phyloP scores from a whole-genome alignment of 2,888 invertebrate genomes.

The Campopleginae sp. region DNA sequence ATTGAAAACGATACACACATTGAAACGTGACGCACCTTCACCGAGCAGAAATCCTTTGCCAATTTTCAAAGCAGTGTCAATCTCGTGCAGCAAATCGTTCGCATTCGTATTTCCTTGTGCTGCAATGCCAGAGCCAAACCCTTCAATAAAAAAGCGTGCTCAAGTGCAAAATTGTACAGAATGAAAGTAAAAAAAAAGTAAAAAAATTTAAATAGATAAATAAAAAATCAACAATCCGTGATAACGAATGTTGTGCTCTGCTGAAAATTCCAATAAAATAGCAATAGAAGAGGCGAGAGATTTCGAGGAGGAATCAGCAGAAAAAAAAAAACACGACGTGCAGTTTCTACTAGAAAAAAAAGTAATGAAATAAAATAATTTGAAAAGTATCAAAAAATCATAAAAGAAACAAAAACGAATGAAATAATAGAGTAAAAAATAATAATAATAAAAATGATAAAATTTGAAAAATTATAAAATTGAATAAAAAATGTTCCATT shows the following conservation, averaged over 20 bases:
- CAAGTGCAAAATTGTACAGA: conserved; percentile 64
- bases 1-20: conserved; percentile 39
- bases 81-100: conserved; percentile 87
- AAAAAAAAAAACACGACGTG: not conserved
- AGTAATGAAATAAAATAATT: too few species aligned
- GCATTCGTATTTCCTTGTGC: conserved; percentile 74
- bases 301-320: conserved; percentile 6
- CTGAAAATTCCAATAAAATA: conserved; percentile 10
- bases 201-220: too few species aligned
- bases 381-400: too few species aligned
- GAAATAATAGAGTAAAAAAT: too few species aligned
- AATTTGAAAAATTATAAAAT: not conserved
- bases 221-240: conserved; percentile 45
- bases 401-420: too few species aligned
- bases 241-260: conserved; percentile 20
- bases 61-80: conserved; percentile 86
- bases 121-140: conserved; percentile 73
- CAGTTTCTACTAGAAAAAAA: not conserved
- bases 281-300: not conserved
- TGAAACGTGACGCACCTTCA: conserved; percentile 81
- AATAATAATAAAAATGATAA: too few species aligned
- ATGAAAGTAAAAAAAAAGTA: conserved; percentile 42
- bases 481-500: not conserved
- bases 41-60: conserved; percentile 88
- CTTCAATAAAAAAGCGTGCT: conserved; percentile 78